Evolutionary conservation across 2,113 vertebrate genomes (phyloP), one percentile per base, ranked within the genome.

Genomic region (Uropsilus gracilis): DNA sequence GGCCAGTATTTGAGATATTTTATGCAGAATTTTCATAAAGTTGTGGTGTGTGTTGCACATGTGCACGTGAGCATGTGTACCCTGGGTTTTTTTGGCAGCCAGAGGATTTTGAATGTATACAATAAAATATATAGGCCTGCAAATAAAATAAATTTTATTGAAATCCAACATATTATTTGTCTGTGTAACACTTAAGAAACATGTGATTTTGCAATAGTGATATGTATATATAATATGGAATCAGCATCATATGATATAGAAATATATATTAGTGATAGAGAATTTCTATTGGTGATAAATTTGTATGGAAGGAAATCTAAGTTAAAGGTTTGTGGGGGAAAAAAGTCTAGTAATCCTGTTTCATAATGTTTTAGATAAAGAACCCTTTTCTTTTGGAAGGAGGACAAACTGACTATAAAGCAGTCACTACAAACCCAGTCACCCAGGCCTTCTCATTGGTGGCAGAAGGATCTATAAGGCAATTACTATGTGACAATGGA

Each of bases 391-490:
- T 89, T 75, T 69, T 22, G 53, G 32, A 42, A 50, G 28, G 63
- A 46, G 11, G 26, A 39, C 53, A 64, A 68, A 53, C 66, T 83
- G 63, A 13, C 80, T 76, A 18, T 50, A 68, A 44, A 78, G 30
- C 50, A 17, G 13, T 9, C 13, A 13, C 18, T 14, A 22, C 16
- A 48, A 44, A 53, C 18, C 11, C 44, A 10, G 53, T 57, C 75
- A 48, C 8, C 18, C 34, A 39, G 50, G 42, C 48, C 30, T 69
- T 13, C 34, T 32, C 14, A 12, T 6, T n/a, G 46, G 73, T 34
- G 76, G 90, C 81, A 39, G 57, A 44, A 20, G 24, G 61, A 87
- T 93, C 92, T 80, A 28, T 66, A 81, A 94, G 53, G 92, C 61
- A 68, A 94, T 96, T 85, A 85, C 6, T 9, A 2, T 18, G 34